A percentile compares a stretch with the other conserved stretches of the same genome.
Conservation (phyloP, 2,888 invertebrate genomes). For the Tolmerus cingulatus region DNA sequence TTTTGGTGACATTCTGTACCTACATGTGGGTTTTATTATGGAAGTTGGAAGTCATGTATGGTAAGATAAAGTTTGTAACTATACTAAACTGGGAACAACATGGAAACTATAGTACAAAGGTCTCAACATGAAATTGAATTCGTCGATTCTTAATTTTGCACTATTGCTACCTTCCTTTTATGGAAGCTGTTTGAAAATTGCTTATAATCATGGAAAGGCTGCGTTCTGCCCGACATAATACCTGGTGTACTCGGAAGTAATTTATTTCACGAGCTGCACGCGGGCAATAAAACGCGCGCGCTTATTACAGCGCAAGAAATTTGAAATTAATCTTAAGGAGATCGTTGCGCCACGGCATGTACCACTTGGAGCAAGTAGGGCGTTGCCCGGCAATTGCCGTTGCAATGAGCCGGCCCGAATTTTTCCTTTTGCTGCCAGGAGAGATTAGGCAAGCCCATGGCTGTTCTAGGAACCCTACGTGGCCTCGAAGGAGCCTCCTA, state of each 20-base stretch:
- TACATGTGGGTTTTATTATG: too few relatives aligned
- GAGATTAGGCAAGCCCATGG: background rate
- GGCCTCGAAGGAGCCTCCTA: background rate
- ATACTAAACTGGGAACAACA: background rate
- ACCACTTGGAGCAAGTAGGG: background rate
- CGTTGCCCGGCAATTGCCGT: conserved; percentile 11
- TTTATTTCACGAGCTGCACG: conserved; percentile 28
- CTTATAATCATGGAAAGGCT: background rate
- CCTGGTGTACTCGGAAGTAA: background rate
- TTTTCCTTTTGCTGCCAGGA: background rate
- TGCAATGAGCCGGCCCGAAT: background rate
- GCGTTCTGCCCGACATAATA: background rate
- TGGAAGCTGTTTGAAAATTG: background rate
- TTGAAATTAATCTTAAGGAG: conserved; percentile 4
- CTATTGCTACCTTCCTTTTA: background rate
- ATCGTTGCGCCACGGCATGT: background rate
- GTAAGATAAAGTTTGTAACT: too few relatives aligned
- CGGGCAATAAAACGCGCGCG: conserved; percentile 6
- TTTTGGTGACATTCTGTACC: too few relatives aligned
- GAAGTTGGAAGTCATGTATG: too few relatives aligned
- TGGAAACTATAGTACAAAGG: background rate
- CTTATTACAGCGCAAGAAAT: background rate
- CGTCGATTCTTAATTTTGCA: background rate
- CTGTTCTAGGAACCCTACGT: background rate
- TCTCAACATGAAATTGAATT: background rate